Percentiles rank a stretch among this genome's conserved stretches.
Conservation (phyloP, 2,113 vertebrate species). For the Picathartes gymnocephalus region DNA sequence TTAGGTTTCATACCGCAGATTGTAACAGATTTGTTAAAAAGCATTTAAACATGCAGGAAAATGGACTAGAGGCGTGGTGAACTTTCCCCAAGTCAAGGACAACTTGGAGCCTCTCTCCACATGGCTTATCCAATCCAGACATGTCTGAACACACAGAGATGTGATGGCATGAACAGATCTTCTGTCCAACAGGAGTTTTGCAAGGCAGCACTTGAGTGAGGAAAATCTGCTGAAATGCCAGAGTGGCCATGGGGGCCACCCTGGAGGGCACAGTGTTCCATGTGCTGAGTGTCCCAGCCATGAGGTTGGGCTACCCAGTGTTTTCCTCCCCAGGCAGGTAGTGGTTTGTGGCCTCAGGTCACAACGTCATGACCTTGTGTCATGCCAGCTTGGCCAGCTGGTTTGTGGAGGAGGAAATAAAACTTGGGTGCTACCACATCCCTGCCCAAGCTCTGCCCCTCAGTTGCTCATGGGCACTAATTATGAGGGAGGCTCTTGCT, state of each 20-base stretch:
- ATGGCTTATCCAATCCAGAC: rapidly evolving
- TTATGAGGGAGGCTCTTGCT: neutral
- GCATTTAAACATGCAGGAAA: neutral
- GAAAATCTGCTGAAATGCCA: neutral
- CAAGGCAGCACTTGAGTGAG: neutral
- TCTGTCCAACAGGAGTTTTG: neutral
- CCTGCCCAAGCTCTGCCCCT: neutral
- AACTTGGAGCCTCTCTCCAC: neutral
- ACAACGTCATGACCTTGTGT: neutral
- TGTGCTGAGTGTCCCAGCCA: rapidly evolving
- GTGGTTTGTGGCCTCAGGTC: neutral
- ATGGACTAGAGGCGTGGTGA: neutral
- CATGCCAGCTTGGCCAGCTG: neutral
- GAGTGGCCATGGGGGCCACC: neutral
- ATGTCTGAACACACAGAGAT: rapidly evolving
- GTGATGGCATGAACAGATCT: neutral
- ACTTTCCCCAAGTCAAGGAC: neutral
- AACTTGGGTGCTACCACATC: neutral
- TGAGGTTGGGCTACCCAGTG: neutral
- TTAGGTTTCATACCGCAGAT: neutral
- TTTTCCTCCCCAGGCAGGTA: neutral
- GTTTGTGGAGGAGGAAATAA: neutral
- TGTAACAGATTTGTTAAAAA: neutral
- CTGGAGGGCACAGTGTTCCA: neutral
- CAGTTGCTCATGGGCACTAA: neutral